These are phyloP conservation scores for Amphimallon solstitiale DNA, from an alignment of 2,888 invertebrate species.

Conservation along the genomic window DNA sequence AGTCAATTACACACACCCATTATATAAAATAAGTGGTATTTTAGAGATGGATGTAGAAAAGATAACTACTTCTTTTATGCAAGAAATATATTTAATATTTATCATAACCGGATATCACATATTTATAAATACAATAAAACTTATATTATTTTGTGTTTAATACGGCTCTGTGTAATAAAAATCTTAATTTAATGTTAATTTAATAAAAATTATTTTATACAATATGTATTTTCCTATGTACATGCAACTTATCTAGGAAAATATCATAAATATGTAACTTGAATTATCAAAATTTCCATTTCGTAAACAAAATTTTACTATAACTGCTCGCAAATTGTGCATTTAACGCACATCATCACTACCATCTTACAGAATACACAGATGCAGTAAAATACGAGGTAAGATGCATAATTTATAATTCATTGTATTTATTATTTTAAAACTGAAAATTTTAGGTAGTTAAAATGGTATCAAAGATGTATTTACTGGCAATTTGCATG, in stretches of 20 bases:
- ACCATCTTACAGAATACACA: constrained; percentile 1
- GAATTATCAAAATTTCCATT: constrained; percentile 23
- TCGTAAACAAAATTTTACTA: constrained; percentile 7
- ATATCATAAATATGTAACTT: constrained; percentile 3
- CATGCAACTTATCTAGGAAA: constrained; percentile 12
- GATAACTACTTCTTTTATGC: too few species aligned
- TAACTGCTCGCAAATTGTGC: constrained; percentile 6
- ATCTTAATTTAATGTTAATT: neutral
- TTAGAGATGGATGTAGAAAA: too few species aligned
- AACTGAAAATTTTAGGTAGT: constrained; percentile 3
- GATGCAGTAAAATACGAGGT: neutral
- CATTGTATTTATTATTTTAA: neutral
- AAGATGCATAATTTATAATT: neutral
- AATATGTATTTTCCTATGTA: neutral
- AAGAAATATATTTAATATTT: too few species aligned
- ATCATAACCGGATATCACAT: too few species aligned
- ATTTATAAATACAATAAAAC: too few species aligned
- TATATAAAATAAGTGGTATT: too few species aligned
- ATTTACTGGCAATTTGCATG: constrained; percentile 15
- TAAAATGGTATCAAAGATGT: constrained; percentile 6
- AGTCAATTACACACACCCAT: too few species aligned
- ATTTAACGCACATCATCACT: neutral
- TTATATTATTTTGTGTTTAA: too few species aligned
- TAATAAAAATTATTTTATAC: neutral
- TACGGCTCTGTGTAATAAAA: constrained; percentile 6